A percentile compares a stretch with the other conserved stretches of the same genome.
Evolutionary conservation across 2,113 vertebrate genomes (phyloP).

Genomic region (Heterocephalus glaber): DNA sequence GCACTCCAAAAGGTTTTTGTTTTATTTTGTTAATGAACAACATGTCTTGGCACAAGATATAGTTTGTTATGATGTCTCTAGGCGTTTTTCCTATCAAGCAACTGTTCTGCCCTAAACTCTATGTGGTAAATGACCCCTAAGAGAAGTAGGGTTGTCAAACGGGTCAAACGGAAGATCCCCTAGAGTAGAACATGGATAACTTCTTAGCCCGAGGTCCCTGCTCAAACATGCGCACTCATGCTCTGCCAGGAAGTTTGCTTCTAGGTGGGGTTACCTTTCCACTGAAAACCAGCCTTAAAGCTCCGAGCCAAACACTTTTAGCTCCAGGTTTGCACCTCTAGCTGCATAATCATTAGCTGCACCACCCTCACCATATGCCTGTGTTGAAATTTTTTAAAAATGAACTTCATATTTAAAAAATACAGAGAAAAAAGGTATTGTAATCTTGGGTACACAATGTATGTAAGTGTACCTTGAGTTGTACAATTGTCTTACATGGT

Average conservation of each 20-base stretch:
- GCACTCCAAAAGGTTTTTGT: not conserved
- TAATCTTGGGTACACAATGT: not conserved
- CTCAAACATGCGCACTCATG: not conserved
- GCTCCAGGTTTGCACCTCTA: not conserved
- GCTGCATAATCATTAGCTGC: not conserved
- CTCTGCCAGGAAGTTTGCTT: not conserved
- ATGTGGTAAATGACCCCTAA: not conserved
- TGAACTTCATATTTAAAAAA: not conserved
- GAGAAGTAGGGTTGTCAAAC: not conserved
- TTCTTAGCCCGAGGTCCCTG: not conserved
- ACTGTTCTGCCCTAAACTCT: not conserved
- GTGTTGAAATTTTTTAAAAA: not conserved
- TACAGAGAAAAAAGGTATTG: not conserved
- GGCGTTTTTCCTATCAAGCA: not conserved
- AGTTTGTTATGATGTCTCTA: not conserved
- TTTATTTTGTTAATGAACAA: slow-evolving; percentile 15
- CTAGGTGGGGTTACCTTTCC: not conserved
- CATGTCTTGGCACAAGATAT: not conserved
- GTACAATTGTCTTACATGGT: not conserved
- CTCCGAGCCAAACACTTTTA: not conserved
- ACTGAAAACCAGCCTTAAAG: not conserved
- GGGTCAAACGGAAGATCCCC: not conserved
- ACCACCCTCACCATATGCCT: rapidly evolving
- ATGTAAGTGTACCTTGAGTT: not conserved
- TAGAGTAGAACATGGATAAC: rapidly evolving